Conservation (phyloP, 2,888 invertebrate species). For the Eupithecia insigniata region DNA sequence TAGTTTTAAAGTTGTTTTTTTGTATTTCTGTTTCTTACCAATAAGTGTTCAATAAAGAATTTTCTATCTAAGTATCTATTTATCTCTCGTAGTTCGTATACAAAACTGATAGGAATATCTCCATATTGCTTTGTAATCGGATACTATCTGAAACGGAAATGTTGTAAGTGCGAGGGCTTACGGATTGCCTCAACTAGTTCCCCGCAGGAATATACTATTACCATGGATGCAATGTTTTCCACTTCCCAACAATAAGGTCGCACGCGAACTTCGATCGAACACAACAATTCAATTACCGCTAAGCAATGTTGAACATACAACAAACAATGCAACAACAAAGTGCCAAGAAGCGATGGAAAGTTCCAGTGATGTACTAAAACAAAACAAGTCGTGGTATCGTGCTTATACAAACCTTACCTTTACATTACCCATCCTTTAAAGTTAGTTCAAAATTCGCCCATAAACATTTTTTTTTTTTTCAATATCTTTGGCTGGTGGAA, state of each 20-base stretch:
- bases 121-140: constrained; percentile 13
- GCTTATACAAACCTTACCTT: background rate
- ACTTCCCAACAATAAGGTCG: constrained; percentile 31
- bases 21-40: too few relatives aligned
- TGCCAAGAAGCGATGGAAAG: constrained; percentile 34
- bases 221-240: constrained; percentile 26
- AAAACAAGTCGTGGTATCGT: constrained; percentile 18
- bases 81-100: background rate
- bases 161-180: constrained; percentile 4
- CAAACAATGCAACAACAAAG: constrained; percentile 35
- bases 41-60: too few relatives aligned
- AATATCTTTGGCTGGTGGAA: background rate
- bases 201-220: constrained; percentile 15
- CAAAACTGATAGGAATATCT: constrained; percentile 1
- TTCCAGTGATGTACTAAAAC: constrained; percentile 30
- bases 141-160: constrained; percentile 5
- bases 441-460: background rate
- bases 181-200: constrained; percentile 5
- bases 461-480: background rate
- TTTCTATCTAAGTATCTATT: too few relatives aligned
- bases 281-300: constrained; percentile 39
- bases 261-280: constrained; percentile 35
- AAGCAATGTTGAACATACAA: constrained; percentile 30
- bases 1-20: too few relatives aligned
- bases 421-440: background rate